Conservation (phyloP, 1,140 invertebrate species). For the Lutraria rhynchaena region DNA sequence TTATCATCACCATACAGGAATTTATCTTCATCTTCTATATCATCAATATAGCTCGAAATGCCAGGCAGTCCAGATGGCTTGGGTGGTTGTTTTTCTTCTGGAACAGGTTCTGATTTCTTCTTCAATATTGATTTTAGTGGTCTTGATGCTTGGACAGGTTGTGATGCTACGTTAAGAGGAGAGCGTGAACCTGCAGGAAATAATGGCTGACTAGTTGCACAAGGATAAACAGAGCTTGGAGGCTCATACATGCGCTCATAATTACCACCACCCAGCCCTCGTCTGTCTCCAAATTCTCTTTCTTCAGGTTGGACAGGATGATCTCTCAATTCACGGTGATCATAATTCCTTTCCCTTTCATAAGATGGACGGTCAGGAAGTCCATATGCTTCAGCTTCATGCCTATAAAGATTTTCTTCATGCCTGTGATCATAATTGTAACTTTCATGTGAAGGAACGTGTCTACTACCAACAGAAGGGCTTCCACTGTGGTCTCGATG, state of each 20-base stretch:
- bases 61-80: constrained; percentile 59
- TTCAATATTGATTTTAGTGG: constrained; percentile 72
- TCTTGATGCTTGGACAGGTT: constrained; percentile 28
- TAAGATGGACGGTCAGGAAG: constrained; percentile 40
- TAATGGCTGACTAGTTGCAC: neutral
- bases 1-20: constrained; percentile 75
- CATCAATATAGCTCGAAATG: constrained; percentile 67
- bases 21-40: constrained; percentile 78
- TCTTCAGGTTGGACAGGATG: constrained; percentile 46
- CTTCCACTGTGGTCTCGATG: neutral
- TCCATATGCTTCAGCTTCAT: constrained; percentile 41
- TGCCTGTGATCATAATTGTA: neutral
- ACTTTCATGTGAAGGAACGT: constrained; percentile 5
- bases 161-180: neutral
- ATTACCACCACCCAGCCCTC: constrained; percentile 43
- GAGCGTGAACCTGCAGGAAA: constrained; percentile 25
- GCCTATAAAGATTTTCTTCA: constrained; percentile 36
- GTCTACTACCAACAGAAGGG: neutral
- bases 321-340: constrained; percentile 51
- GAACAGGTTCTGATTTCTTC: constrained; percentile 58
- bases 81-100: constrained; percentile 16
- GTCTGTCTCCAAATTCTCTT: constrained; percentile 52
- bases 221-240: neutral
- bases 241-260: neutral
- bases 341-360: constrained; percentile 26